phyloP scores from a whole-genome alignment of 2,797 vertebrate species.

The Kryptopterus vitreolus region DNA sequence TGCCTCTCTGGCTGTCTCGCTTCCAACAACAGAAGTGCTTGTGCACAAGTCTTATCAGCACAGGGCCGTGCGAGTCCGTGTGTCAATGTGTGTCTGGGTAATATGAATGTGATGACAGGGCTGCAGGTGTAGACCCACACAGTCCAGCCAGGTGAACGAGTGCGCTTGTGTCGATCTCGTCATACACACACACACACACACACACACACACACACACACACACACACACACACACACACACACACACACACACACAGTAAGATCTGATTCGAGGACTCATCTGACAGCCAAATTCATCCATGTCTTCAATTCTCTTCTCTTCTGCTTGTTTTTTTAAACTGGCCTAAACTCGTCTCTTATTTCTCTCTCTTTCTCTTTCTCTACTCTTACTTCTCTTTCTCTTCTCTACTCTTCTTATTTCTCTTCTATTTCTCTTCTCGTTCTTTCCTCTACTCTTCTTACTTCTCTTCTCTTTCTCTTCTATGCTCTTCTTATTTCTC shows the following conservation, averaged over 20 bases:
- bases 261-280: constrained; percentile 35
- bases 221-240: too few species aligned
- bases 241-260: constrained; percentile 11
- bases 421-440: neutral
- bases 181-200: constrained; percentile 26
- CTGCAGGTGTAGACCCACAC: constrained; percentile 53
- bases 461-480: too few species aligned
- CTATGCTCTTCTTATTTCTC: too few species aligned
- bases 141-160: constrained; percentile 48
- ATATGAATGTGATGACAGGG: constrained; percentile 57
- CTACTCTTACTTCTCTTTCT: neutral
- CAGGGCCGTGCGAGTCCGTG: constrained; percentile 37
- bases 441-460: too few species aligned
- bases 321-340: too few species aligned
- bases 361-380: neutral
- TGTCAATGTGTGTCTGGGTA: constrained; percentile 46
- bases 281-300: neutral
- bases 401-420: neutral
- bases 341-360: too few species aligned
- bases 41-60: constrained; percentile 48
- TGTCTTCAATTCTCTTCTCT: neutral
- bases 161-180: constrained; percentile 39
- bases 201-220: constrained; percentile 27
- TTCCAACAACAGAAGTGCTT: constrained; percentile 50
- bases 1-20: constrained; percentile 40